phyloP scores from a whole-genome alignment of 2,113 vertebrate genomes.

The Ochotona curzoniae region DNA sequence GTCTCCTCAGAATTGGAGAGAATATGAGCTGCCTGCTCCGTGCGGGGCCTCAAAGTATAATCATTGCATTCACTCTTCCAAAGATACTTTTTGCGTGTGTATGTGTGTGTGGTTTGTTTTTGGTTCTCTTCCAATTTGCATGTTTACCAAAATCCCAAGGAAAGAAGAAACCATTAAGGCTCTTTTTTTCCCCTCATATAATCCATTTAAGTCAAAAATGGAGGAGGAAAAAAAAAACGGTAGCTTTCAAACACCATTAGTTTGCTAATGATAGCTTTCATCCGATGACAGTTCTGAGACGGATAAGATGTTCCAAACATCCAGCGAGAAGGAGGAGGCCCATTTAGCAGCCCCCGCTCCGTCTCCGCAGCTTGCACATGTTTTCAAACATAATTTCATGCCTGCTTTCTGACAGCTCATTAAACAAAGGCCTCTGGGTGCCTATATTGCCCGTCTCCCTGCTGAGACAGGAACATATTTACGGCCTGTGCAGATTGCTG shows the following conservation, averaged over 20 bases:
- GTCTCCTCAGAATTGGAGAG: constrained; percentile 70
- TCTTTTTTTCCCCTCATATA: constrained; percentile 69
- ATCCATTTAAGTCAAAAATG: constrained; percentile 84
- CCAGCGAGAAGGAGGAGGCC: constrained; percentile 81
- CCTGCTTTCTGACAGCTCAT: constrained; percentile 92
- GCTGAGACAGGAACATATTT: constrained; percentile 90
- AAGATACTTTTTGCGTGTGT: not conserved
- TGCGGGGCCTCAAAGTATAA: constrained; percentile 28
- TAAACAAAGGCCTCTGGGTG: constrained; percentile 91
- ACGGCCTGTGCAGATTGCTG: constrained; percentile 89
- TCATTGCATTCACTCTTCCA: constrained; percentile 64
- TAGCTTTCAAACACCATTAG: constrained; percentile 88
- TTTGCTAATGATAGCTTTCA: constrained; percentile 87
- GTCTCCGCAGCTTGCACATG: constrained; percentile 88
- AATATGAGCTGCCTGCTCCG: not conserved
- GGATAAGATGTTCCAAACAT: constrained; percentile 86
- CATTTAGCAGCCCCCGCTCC: constrained; percentile 83
- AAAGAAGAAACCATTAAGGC: constrained; percentile 67
- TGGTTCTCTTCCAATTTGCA: constrained; percentile 75
- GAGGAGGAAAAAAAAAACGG: constrained; percentile 84
- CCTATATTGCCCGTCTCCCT: constrained; percentile 88
- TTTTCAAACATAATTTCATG: constrained; percentile 91
- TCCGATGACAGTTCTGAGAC: constrained; percentile 86
- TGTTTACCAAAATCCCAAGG: constrained; percentile 75
- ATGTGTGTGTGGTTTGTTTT: constrained; percentile 59